Evolutionary conservation across 2,888 invertebrate genomes (phyloP).

Genomic region (Tuta absoluta): DNA sequence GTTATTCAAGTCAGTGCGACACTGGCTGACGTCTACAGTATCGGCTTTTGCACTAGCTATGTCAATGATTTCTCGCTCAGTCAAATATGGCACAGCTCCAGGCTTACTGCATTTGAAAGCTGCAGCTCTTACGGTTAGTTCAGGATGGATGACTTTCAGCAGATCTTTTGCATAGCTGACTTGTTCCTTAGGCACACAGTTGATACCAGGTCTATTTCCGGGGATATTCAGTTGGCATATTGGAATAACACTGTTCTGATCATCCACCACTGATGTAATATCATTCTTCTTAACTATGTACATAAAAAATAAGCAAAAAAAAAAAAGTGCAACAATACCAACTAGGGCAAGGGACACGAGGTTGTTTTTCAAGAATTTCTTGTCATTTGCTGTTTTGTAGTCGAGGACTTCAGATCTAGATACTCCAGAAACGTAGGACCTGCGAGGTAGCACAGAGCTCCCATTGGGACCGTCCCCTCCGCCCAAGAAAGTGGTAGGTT

Average conservation of each 20-base stretch:
- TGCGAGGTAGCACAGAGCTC: conserved; percentile 58
- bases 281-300: conserved; percentile 85
- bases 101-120: conserved; percentile 79
- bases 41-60: conserved; percentile 68
- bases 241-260: conserved; percentile 81
- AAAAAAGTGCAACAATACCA: conserved; percentile 83
- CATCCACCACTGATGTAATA: conserved; percentile 76
- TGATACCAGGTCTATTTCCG: conserved; percentile 79
- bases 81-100: conserved; percentile 79
- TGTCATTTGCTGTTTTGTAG: conserved; percentile 69
- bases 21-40: conserved; percentile 63
- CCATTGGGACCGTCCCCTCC: conserved; percentile 67
- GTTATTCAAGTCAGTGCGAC: conserved; percentile 82
- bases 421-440: conserved; percentile 66
- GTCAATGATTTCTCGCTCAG: conserved; percentile 83
- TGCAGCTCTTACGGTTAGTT: conserved; percentile 82
- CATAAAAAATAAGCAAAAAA: conserved; percentile 84
- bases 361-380: conserved; percentile 80
- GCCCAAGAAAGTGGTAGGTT: conserved; percentile 55
- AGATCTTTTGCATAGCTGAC: conserved; percentile 83
- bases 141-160: conserved; percentile 83
- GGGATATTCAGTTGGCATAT: conserved; percentile 79
- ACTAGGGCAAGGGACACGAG: conserved; percentile 84
- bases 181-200: conserved; percentile 84
- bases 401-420: conserved; percentile 64